Evolutionary conservation across 1,140 invertebrate species (phyloP).

Genomic region (Drosophila pseudoobscura): DNA sequence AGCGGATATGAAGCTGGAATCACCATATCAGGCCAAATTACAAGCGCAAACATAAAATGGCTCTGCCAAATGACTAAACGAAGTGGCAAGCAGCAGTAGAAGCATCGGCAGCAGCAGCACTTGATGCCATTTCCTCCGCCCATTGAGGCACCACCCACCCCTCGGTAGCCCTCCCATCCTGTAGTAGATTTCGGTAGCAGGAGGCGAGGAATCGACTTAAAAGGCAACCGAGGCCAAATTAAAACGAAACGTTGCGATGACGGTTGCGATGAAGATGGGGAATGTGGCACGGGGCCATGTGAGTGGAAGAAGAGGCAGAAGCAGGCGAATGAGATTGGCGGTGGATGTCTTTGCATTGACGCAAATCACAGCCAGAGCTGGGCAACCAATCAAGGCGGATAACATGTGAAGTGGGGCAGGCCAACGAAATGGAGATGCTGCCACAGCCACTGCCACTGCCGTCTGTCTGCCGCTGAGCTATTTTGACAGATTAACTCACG

Average conservation of each 20-base stretch:
- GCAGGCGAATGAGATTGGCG: slow-evolving; percentile 6
- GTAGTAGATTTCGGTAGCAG: background rate
- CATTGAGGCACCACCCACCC: too few species aligned
- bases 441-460: background rate
- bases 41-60: slow-evolving; percentile 80
- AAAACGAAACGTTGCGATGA: slow-evolving; percentile 72
- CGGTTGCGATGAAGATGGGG: slow-evolving; percentile 21
- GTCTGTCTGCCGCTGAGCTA: slow-evolving; percentile 62
- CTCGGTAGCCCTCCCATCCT: background rate
- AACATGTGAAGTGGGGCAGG: slow-evolving; percentile 42
- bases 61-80: slow-evolving; percentile 79
- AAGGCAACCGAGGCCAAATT: slow-evolving; percentile 66
- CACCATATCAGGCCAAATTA: slow-evolving; percentile 78
- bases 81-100: slow-evolving; percentile 65
- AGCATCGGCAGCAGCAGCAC: slow-evolving; percentile 41
- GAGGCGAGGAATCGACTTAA: slow-evolving; percentile 46
- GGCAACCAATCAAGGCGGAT: slow-evolving; percentile 54
- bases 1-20: slow-evolving; percentile 76
- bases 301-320: background rate
- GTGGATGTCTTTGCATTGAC: slow-evolving; percentile 46
- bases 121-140: slow-evolving; percentile 53
- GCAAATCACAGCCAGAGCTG: slow-evolving; percentile 52
- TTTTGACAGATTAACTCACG: slow-evolving; percentile 81
- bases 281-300: background rate
- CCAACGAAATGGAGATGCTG: slow-evolving; percentile 2